Base-by-base conservation (phyloP, 2,888 invertebrate species). In the Dione juno region DNA sequence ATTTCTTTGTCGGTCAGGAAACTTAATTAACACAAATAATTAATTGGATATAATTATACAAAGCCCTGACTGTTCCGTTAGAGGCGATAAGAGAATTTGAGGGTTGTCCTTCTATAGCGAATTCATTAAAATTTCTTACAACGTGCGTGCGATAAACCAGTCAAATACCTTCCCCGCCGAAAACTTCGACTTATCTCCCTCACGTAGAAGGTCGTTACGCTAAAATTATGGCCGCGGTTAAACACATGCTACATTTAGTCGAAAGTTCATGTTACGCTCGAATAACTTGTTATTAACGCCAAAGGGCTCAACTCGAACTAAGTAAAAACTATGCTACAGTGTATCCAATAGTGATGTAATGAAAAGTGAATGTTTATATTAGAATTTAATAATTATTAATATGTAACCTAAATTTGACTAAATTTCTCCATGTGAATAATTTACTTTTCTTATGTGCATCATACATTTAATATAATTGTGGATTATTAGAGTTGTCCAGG, bases 161-260 rank as follows among this genome's bases (percentile, higher is more conserved):
- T 81, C 76, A 80, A 80, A 84, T 87, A 79, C 77, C 88, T 86
- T 84, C 79, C 77, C 80, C 79, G 83, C 82, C 88, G 86, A 90
- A 90, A 92, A 92, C 89, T 91, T 92, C 84, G 84, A 90, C 88
- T 92, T 92, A 92, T 92, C 92, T 92, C 85, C 80, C 88, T 84
- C 92, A 89, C 92, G 91, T 91, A 89, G 88, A 78, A 80, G 89
- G 90, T 90, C 91, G 92, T 92, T 91, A 89, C 85, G 84, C 80
- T 81, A 81, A 85, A 92, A 90, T 91, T 91, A 92, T 89, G 86
- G 88, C 83, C 78, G 86, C 81, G 89, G 91, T 90, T 90, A 88
- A 92, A 90, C 92, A 92, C 91, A 92, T 92, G 92, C 88, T 89
- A 91, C 92, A 89, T 91, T 92, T 90, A 90, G 85, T 89, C 83